These are phyloP conservation scores for Mythimna albipuncta DNA, from an alignment of 2,888 invertebrate genomes.

Conservation along the genomic window DNA sequence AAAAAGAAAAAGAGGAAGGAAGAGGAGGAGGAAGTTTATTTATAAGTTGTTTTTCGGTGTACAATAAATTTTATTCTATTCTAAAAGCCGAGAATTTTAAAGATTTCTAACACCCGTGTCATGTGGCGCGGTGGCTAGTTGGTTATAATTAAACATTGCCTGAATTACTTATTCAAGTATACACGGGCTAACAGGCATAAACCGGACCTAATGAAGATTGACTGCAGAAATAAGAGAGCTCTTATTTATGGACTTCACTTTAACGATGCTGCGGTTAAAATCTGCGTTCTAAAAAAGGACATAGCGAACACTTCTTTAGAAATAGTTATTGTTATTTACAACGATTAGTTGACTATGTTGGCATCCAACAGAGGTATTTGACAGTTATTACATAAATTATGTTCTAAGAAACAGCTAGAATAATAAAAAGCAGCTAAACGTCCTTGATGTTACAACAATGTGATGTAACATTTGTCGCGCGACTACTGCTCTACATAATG, in stretches of 20 bases:
- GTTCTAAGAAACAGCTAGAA: constrained; percentile 52
- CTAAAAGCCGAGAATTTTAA: no score
- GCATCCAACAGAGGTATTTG: constrained; percentile 49
- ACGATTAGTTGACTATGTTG: constrained; percentile 39
- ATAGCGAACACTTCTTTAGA: constrained; percentile 9
- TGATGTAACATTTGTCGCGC: constrained; percentile 54
- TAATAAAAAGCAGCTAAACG: constrained; percentile 50
- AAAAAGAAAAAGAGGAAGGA: no score
- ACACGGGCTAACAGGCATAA: constrained; percentile 23
- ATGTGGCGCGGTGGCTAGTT: not conserved
- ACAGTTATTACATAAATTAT: constrained; percentile 54
- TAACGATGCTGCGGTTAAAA: constrained; percentile 35
- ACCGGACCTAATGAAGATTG: constrained; percentile 49
- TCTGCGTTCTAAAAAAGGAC: constrained; percentile 16
- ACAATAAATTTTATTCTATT: no score
- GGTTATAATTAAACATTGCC: constrained; percentile 12
- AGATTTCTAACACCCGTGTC: no score
- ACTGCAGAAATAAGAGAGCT: constrained; percentile 41
- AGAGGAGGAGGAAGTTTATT: no score
- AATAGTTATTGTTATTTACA: constrained; percentile 31
- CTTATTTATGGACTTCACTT: constrained; percentile 25
- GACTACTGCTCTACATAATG: constrained; percentile 43
- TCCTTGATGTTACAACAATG: constrained; percentile 54
- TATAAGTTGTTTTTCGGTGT: no score
- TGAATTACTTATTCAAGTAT: constrained; percentile 42